Percentiles rank a stretch among this genome's conserved stretches.
phyloP scores from a whole-genome alignment of 2,113 vertebrate species.

The Terrapene triunguis region DNA sequence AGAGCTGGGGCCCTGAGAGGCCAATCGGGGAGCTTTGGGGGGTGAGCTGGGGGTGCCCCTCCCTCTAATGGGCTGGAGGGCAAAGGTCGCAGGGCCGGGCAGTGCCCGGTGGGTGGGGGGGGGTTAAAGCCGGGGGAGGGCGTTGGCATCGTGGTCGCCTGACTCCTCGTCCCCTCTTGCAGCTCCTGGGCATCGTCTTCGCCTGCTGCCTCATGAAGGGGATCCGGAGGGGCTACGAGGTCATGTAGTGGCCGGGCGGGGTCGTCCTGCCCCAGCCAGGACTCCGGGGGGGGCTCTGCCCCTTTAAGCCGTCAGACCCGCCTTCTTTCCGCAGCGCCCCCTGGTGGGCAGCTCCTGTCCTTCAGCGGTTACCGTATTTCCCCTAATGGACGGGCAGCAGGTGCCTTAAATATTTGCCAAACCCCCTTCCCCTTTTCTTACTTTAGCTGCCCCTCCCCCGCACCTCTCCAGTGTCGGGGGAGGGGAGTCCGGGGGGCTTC shows the following conservation, averaged over 20 bases:
- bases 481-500: background rate
- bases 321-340: background rate
- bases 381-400: background rate
- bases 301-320: background rate
- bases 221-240: constrained; percentile 92
- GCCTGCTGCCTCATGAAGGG: constrained; percentile 91
- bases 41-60: background rate
- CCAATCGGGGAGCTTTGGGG: background rate
- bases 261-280: background rate
- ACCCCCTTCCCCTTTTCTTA: background rate
- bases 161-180: background rate
- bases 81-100: too few relatives aligned
- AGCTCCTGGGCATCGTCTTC: constrained; percentile 90
- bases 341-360: background rate
- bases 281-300: background rate
- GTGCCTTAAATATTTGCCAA: background rate
- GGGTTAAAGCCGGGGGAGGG: background rate
- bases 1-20: background rate
- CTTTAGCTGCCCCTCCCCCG: background rate
- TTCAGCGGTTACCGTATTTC: background rate
- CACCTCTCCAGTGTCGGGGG: background rate
- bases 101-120: background rate
- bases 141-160: too few relatives aligned
- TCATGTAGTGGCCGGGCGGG: constrained; percentile 84
- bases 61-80: background rate